phyloP scores from a whole-genome alignment of 1,140 invertebrate species.

The Philopotamus ludificatus region DNA sequence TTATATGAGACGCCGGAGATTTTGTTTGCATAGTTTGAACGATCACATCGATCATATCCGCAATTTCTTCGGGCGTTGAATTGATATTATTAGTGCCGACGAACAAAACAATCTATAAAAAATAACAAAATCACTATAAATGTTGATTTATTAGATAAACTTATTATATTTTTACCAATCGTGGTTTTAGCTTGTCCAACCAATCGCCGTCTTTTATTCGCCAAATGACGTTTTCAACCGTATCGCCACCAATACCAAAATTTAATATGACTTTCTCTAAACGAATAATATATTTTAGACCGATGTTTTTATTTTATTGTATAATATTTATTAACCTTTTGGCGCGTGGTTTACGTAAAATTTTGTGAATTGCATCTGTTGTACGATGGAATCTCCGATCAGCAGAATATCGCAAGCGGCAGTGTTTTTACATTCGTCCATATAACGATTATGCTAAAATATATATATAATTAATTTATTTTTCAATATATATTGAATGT shows the following conservation, averaged over 20 bases:
- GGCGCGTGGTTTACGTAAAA: slow-evolving; percentile 17
- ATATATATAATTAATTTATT: neutral
- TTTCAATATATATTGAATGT: slow-evolving; percentile 1
- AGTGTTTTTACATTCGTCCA: slow-evolving; percentile 61
- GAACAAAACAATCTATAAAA: slow-evolving; percentile 62
- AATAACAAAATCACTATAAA: slow-evolving; percentile 2
- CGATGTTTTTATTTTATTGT: slow-evolving; percentile 56
- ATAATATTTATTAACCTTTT: slow-evolving; percentile 20
- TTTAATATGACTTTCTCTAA: slow-evolving; percentile 52
- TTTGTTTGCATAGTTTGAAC: slow-evolving; percentile 54
- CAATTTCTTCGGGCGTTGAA: slow-evolving; percentile 63
- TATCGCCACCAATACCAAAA: slow-evolving; percentile 73
- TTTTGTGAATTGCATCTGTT: slow-evolving; percentile 59
- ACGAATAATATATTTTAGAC: slow-evolving; percentile 51
- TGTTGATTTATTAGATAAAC: no score
- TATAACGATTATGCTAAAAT: slow-evolving; percentile 65
- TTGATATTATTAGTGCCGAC: slow-evolving; percentile 72
- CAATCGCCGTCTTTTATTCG: slow-evolving; percentile 63
- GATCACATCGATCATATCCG: slow-evolving; percentile 65
- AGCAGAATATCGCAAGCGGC: slow-evolving; percentile 69
- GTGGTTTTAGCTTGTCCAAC: slow-evolving; percentile 63
- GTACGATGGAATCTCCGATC: slow-evolving; percentile 70
- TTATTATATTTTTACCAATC: no score
- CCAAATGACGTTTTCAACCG: slow-evolving; percentile 73
- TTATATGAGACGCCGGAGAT: neutral